phyloP scores from a whole-genome alignment of 2,888 invertebrate genomes.

The Agrotis exclamationis region DNA sequence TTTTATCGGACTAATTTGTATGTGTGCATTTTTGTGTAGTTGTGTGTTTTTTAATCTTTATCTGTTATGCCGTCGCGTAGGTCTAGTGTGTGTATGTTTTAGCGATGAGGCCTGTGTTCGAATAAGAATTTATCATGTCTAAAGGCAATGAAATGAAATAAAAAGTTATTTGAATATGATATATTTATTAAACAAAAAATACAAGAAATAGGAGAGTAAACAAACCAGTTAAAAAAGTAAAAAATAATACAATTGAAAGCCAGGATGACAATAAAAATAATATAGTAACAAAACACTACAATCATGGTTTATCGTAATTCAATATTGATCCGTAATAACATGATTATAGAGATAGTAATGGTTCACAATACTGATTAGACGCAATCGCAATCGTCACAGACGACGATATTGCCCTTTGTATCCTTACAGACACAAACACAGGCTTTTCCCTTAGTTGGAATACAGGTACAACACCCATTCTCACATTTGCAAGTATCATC shows the following conservation, averaged over 20 bases:
- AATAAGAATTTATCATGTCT: too few relatives aligned
- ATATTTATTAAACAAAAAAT: not conserved
- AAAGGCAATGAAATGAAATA: too few relatives aligned
- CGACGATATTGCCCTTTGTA: constrained; percentile 3
- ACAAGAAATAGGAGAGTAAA: not conserved
- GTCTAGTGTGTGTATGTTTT: not conserved
- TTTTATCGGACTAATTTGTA: not conserved
- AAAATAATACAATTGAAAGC: not conserved
- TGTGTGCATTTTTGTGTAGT: not conserved
- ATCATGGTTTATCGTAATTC: constrained; percentile 2
- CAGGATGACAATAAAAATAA: constrained; percentile 1
- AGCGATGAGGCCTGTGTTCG: not conserved
- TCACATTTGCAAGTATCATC: constrained; percentile 54
- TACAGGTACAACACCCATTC: constrained; percentile 39
- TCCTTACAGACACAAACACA: constrained; percentile 27
- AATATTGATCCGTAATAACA: not conserved
- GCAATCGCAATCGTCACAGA: constrained; percentile 23
- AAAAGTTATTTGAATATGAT: not conserved
- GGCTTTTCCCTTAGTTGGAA: constrained; percentile 14
- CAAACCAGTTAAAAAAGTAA: too few relatives aligned
- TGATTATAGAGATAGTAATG: constrained; percentile 21
- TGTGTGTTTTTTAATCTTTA: not conserved
- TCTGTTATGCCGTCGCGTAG: too few relatives aligned
- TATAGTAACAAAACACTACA: constrained; percentile 1
- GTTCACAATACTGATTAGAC: constrained; percentile 15